These are phyloP conservation scores for Sinodicranocentrus sp. DNA, from an alignment of 2,888 invertebrate species.

Conservation along the genomic window DNA sequence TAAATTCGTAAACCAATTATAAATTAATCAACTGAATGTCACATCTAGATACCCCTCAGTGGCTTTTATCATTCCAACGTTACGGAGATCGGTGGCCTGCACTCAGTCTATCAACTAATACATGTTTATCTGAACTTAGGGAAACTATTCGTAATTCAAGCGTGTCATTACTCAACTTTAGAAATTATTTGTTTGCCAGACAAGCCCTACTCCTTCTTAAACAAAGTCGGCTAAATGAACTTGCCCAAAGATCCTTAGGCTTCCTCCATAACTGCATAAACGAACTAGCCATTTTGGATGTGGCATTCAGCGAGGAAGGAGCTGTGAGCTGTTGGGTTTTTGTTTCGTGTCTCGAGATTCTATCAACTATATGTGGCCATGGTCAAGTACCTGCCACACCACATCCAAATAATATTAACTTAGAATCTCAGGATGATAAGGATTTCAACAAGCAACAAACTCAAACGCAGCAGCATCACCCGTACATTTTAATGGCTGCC, in stretches of 20 bases:
- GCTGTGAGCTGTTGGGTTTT: conserved; percentile 96
- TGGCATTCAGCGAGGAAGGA: conserved; percentile 86
- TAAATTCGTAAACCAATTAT: no score
- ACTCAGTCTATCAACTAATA: conserved; percentile 81
- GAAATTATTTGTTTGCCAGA: conserved; percentile 95
- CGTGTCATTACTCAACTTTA: conserved; percentile 88
- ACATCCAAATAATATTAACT: conserved; percentile 31
- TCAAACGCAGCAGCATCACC: conserved; percentile 47
- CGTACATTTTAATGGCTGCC: conserved; percentile 66
- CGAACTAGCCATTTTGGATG: conserved; percentile 89
- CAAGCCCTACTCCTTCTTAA: conserved; percentile 75
- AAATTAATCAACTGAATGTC: no score
- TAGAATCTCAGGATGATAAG: conserved; percentile 30
- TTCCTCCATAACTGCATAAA: conserved; percentile 94
- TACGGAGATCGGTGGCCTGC: conserved; percentile 92
- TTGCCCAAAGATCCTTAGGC: conserved; percentile 92
- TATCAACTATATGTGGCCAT: conserved; percentile 82
- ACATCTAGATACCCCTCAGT: conserved; percentile 87
- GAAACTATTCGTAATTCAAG: conserved; percentile 75
- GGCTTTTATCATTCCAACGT: conserved; percentile 89
- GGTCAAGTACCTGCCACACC: conserved; percentile 49
- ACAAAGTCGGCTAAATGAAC: conserved; percentile 79
- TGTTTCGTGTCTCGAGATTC: conserved; percentile 92
- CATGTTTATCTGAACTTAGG: conserved; percentile 71
- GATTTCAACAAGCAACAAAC: conserved; percentile 23